Conservation (phyloP, 1,140 invertebrate genomes). For the Drosophila kohkoa region DNA sequence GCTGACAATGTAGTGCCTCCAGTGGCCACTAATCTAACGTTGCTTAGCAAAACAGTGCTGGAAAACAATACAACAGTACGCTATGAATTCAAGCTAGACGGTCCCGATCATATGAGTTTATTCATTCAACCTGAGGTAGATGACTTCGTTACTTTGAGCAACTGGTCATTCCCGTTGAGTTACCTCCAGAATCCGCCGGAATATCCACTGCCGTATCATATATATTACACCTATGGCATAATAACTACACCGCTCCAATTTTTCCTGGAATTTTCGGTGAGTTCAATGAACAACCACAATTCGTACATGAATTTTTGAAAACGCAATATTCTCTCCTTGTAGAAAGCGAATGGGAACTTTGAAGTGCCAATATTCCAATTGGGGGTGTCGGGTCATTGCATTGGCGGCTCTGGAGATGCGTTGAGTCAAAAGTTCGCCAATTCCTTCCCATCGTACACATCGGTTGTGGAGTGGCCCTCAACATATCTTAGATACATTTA, state of each 20-base stretch:
- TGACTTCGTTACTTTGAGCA: constrained; percentile 18
- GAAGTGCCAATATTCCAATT: constrained; percentile 53
- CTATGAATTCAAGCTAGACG: constrained; percentile 10
- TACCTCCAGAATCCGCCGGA: constrained; percentile 23
- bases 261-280: constrained; percentile 23
- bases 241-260: constrained; percentile 1
- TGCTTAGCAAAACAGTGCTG: constrained; percentile 28
- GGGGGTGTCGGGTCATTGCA: constrained; percentile 44
- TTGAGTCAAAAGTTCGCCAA: constrained; percentile 35
- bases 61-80: constrained; percentile 13
- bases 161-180: constrained; percentile 28
- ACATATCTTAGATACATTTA: constrained; percentile 49
- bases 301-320: neutral
- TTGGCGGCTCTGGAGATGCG: constrained; percentile 42
- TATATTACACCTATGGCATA: constrained; percentile 27
- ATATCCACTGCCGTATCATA: constrained; percentile 21
- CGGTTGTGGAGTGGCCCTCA: constrained; percentile 48
- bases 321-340: constrained; percentile 8
- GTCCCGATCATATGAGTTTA: constrained; percentile 29
- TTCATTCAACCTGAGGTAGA: constrained; percentile 30
- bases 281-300: neutral
- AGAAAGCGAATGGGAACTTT: constrained; percentile 83
- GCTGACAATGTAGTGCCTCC: constrained; percentile 14
- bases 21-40: neutral
- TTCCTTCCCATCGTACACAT: constrained; percentile 49